These are phyloP conservation scores for Liparis tanakae DNA, from an alignment of 2,797 vertebrate species.

Conservation along the genomic window DNA sequence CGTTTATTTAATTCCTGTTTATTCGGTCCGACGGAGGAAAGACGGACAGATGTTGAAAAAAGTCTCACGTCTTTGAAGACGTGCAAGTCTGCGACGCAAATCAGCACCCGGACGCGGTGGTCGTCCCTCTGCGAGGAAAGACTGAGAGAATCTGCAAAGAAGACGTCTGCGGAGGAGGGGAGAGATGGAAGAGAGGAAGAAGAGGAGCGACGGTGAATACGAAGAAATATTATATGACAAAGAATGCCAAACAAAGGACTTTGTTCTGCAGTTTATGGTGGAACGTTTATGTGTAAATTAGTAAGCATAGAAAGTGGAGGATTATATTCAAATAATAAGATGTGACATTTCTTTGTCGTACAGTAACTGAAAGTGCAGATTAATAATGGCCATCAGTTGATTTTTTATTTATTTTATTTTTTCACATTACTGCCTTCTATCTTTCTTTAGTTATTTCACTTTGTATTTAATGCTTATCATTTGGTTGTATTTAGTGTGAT, in stretches of 20 bases:
- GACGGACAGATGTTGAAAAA: background rate
- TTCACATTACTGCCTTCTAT: no score
- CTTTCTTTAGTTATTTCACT: no score
- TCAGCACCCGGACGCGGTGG: slow-evolving; percentile 88
- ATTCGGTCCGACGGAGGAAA: no score
- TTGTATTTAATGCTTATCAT: no score
- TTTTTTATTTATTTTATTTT: no score
- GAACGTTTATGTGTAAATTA: background rate
- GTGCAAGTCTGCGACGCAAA: slow-evolving; percentile 90
- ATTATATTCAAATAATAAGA: background rate
- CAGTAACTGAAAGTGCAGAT: background rate
- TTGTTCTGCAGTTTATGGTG: background rate
- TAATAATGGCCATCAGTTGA: background rate
- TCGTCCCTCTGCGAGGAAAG: slow-evolving; percentile 89
- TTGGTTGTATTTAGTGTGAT: no score
- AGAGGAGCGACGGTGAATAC: background rate
- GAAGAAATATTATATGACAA: background rate
- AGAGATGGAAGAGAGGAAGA: background rate
- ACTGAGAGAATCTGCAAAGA: slow-evolving; percentile 86
- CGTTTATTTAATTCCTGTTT: background rate
- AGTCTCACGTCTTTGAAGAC: slow-evolving; percentile 93
- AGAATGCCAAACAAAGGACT: background rate
- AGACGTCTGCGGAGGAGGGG: slow-evolving; percentile 80
- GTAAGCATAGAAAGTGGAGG: no score
- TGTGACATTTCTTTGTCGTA: background rate